phyloP scores from a whole-genome alignment of 2,113 vertebrate genomes.

The Grammomys dolichurus region DNA sequence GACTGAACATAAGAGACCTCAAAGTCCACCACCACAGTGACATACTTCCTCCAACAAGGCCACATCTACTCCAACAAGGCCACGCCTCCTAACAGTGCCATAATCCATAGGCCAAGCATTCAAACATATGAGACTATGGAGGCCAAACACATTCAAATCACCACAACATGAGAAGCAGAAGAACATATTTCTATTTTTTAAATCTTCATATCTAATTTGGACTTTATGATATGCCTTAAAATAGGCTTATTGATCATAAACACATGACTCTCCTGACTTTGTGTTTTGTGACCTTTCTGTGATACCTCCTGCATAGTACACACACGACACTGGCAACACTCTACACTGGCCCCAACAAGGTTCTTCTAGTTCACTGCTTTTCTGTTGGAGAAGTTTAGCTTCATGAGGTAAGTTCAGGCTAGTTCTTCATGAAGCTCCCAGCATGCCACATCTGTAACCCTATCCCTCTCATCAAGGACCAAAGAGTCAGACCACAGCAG shows the following conservation, averaged over 20 bases:
- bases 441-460: no score
- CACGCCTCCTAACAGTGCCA: no score
- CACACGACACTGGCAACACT: neutral
- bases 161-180: neutral
- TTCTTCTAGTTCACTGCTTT: neutral
- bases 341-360: accelerated
- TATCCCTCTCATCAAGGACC: neutral
- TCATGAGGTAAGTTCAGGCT: neutral
- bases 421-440: neutral
- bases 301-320: accelerated
- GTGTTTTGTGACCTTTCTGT: neutral
- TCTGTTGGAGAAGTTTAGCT: neutral
- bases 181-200: neutral
- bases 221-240: neutral
- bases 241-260: neutral
- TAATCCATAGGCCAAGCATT: no score
- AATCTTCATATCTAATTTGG: neutral
- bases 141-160: no score
- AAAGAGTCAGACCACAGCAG: neutral
- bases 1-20: no score
- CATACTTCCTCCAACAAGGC: no score
- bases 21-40: no score
- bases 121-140: no score
- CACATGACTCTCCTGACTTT: neutral
- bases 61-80: no score